A percentile compares a stretch with the other conserved stretches of the same genome.
phyloP scores from a whole-genome alignment of 2,113 vertebrate genomes.

The Illadopsis cleaveri region DNA sequence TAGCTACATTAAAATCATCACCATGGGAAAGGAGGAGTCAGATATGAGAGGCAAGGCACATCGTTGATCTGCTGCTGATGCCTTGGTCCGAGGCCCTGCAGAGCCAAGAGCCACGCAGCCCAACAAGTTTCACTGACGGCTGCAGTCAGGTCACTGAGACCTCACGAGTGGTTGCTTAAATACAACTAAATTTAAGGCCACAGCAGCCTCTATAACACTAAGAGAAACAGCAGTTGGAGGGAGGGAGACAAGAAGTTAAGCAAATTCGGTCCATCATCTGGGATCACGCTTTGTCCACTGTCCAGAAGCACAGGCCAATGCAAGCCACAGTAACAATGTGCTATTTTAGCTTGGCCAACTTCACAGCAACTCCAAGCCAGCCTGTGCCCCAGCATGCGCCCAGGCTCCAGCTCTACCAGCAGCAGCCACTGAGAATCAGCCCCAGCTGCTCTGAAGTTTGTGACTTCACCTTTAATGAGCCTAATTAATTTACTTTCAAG shows the following conservation, averaged over 20 bases:
- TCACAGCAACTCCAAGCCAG: background rate
- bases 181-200: background rate
- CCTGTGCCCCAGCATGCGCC: background rate
- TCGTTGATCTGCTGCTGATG: background rate
- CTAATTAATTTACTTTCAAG: slow-evolving; percentile 37
- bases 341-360: background rate
- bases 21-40: background rate
- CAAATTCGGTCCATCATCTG: background rate
- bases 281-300: background rate
- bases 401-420: background rate
- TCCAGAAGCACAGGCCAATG: rapidly evolving
- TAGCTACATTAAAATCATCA: background rate
- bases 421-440: background rate
- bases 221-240: background rate
- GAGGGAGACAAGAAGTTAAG: background rate
- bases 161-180: rapidly evolving
- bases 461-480: background rate
- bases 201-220: background rate
- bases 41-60: background rate
- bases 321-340: background rate
- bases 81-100: rapidly evolving
- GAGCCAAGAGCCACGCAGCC: background rate
- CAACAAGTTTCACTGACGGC: background rate
- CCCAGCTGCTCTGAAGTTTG: background rate
- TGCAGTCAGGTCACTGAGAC: background rate